Conservation (phyloP, 1,140 invertebrate species). For the Arion vulgaris region DNA sequence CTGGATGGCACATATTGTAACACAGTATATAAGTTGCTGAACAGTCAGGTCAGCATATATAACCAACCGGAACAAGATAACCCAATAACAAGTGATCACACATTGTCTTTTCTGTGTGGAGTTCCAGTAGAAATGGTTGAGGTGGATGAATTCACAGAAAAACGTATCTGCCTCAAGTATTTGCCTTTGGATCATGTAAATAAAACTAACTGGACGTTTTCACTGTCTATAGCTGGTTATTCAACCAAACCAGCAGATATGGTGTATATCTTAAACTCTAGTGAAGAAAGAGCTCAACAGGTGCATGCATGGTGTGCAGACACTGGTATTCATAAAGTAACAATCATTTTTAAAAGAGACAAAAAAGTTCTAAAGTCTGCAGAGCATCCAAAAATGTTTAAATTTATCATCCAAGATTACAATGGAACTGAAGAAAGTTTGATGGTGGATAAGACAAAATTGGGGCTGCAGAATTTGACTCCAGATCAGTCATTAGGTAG, state of each 20-base stretch:
- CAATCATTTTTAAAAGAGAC: neutral
- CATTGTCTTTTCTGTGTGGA: neutral
- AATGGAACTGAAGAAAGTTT: neutral
- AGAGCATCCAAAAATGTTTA: neutral
- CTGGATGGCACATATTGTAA: neutral
- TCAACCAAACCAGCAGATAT: neutral
- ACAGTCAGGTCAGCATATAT: neutral
- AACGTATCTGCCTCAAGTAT: neutral
- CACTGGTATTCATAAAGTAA: neutral
- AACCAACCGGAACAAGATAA: neutral
- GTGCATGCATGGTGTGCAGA: neutral
- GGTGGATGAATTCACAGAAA: neutral
- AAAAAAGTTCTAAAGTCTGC: neutral
- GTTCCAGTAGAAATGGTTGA: neutral
- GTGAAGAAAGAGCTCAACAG: neutral
- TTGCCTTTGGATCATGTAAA: neutral
- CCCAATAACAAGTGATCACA: no score
- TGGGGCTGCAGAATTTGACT: neutral
- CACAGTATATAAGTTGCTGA: neutral
- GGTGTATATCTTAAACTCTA: neutral
- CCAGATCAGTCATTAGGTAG: neutral
- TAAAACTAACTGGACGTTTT: constrained; percentile 4
- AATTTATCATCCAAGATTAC: neutral
- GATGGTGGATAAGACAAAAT: neutral
- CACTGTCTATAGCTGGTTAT: neutral